Percentiles rank a stretch among this genome's conserved stretches.
phyloP scores from a whole-genome alignment of 2,113 vertebrate species.

The Saccopteryx leptura region DNA sequence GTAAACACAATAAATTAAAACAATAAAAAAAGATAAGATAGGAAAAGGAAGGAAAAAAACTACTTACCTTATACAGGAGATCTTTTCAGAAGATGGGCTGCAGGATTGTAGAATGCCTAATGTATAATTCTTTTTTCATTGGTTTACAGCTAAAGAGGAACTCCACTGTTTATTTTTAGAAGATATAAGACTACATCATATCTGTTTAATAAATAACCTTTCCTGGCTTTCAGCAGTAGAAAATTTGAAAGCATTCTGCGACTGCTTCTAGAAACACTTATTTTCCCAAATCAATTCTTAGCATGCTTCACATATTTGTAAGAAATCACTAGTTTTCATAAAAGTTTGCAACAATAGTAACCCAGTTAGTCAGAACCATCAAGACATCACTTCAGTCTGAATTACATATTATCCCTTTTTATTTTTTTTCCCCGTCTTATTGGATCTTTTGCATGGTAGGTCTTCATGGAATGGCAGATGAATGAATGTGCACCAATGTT shows the following conservation, averaged over 20 bases:
- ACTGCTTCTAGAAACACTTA: background rate
- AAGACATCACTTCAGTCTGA: background rate
- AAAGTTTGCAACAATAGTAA: background rate
- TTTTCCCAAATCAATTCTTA: slow-evolving; percentile 28
- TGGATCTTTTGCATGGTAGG: background rate
- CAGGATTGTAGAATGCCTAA: background rate
- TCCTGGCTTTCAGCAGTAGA: background rate
- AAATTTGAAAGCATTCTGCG: background rate
- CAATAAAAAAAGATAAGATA: background rate
- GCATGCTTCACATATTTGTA: background rate
- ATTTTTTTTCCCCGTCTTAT: background rate
- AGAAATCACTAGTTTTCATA: background rate
- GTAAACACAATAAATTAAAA: too few species aligned
- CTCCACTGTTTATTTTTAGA: background rate
- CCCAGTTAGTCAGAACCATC: background rate
- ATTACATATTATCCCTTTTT: background rate
- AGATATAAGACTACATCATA: background rate
- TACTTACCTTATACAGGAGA: background rate
- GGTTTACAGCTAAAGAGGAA: background rate
- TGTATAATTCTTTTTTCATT: background rate
- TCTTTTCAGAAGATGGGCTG: background rate
- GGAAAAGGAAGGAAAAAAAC: background rate
- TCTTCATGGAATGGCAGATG: background rate
- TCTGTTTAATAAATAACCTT: background rate
- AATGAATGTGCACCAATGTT: background rate